phyloP scores from a whole-genome alignment of 2,113 vertebrate genomes.

The Tinamus guttatus region DNA sequence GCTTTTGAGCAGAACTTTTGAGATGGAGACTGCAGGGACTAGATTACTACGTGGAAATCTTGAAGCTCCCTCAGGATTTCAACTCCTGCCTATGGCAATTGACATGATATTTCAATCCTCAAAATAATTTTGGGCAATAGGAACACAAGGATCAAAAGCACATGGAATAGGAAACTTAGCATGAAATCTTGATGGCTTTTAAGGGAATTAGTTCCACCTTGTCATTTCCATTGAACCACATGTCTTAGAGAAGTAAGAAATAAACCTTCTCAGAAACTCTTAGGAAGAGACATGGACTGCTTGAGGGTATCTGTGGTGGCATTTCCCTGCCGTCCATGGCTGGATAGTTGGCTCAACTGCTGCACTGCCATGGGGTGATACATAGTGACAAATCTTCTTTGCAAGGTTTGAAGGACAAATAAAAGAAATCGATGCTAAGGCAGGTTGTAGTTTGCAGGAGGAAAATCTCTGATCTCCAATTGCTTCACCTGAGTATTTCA shows the following conservation, averaged over 20 bases:
- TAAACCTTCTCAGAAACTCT: neutral
- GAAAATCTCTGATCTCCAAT: neutral
- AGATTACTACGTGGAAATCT: neutral
- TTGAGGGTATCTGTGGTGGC: neutral
- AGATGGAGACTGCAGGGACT: neutral
- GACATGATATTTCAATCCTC: neutral
- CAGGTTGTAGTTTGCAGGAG: neutral
- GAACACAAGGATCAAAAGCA: neutral
- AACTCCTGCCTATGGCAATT: neutral
- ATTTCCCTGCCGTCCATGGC: neutral
- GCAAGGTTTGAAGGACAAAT: neutral
- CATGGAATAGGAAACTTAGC: neutral
- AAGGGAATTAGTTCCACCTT: neutral
- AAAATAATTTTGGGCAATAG: neutral
- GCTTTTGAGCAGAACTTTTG: neutral
- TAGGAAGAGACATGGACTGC: neutral
- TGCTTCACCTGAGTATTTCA: neutral
- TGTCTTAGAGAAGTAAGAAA: neutral
- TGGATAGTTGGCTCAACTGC: neutral
- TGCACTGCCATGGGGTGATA: neutral
- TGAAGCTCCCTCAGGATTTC: neutral
- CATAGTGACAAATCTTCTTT: neutral
- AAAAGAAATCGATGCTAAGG: neutral
- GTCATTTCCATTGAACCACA: neutral
- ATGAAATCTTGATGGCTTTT: neutral